phyloP scores from a whole-genome alignment of 1,140 invertebrate genomes.

The Ephestia elutella region DNA sequence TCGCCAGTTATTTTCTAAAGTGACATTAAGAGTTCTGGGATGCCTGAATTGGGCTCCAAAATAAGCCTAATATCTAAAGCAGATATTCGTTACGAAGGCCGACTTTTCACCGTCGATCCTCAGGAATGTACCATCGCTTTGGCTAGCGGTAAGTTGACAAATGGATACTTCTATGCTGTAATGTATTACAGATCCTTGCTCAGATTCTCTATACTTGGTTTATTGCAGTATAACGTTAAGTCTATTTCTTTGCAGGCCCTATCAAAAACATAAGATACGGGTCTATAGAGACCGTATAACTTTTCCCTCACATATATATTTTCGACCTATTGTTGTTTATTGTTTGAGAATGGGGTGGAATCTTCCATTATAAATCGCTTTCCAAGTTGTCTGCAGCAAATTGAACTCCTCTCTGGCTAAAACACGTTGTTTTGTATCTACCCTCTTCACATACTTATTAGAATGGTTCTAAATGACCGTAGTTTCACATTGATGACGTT shows the following conservation, averaged over 20 bases:
- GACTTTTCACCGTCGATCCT: constrained; percentile 98
- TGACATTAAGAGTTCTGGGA: constrained; percentile 77
- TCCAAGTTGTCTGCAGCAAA: not conserved
- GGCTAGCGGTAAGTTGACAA: constrained; percentile 92
- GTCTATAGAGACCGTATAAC: no score
- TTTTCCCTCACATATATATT: constrained; percentile 38
- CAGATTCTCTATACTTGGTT: no score
- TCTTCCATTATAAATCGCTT: not conserved
- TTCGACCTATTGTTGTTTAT: constrained; percentile 36
- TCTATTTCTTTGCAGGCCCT: no score
- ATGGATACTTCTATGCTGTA: constrained; percentile 47
- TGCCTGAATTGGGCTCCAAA: constrained; percentile 98
- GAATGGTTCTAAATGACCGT: constrained; percentile 30
- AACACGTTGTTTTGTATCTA: constrained; percentile 49
- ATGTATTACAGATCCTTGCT: no score
- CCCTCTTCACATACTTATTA: constrained; percentile 38
- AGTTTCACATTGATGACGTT: constrained; percentile 66
- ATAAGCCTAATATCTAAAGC: constrained; percentile 99
- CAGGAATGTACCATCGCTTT: constrained; percentile 99
- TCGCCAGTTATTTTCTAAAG: constrained; percentile 56
- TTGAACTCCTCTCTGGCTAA: constrained; percentile 10
- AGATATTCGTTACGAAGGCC: constrained; percentile 99
- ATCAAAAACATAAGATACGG: no score
- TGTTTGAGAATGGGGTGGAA: constrained; percentile 21
- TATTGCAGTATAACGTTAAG: no score